A percentile compares a stretch with the other conserved stretches of the same genome.
phyloP scores from a whole-genome alignment of 1,140 invertebrate genomes.

The Trichomalopsis sarcophagae region DNA sequence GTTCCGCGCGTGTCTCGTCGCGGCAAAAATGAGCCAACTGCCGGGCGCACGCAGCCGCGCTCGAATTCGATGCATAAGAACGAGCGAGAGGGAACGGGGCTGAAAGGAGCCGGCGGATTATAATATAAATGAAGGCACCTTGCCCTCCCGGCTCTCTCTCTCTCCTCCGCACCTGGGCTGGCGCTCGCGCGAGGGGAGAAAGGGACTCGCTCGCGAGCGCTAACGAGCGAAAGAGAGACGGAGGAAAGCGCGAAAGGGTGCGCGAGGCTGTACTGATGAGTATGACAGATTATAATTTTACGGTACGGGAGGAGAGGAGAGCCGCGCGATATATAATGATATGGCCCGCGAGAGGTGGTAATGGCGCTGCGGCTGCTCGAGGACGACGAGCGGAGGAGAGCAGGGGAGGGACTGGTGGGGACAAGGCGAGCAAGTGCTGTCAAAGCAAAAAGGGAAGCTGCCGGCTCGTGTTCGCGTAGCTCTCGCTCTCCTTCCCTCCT shows the following conservation, averaged over 20 bases:
- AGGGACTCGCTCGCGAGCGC: neutral
- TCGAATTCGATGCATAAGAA: slow-evolving; percentile 30
- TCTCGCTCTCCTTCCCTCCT: neutral
- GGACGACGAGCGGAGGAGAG: neutral
- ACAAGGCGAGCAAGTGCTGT: slow-evolving; percentile 56
- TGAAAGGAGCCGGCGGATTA: slow-evolving; percentile 55
- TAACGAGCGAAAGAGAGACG: slow-evolving; percentile 42
- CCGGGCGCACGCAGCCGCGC: too few species aligned
- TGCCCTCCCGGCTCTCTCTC: slow-evolving; percentile 12
- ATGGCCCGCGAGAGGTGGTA: slow-evolving; percentile 23
- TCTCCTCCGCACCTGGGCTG: neutral
- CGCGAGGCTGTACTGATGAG: slow-evolving; percentile 58
- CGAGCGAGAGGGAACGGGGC: slow-evolving; percentile 54
- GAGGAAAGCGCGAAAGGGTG: slow-evolving; percentile 22
- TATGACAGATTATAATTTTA: slow-evolving; percentile 66
- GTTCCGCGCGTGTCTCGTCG: too few species aligned
- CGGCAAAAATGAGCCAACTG: too few species aligned
- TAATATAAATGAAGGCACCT: slow-evolving; percentile 64
- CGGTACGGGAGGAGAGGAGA: slow-evolving; percentile 21
- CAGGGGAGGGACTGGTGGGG: slow-evolving; percentile 24
- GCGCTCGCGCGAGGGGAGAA: neutral
- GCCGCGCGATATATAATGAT: slow-evolving; percentile 35
- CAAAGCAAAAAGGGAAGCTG: slow-evolving; percentile 57
- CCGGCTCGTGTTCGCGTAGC: neutral
- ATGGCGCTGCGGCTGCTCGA: neutral